phyloP scores from a whole-genome alignment of 1,140 invertebrate genomes.

The Drosophila jambulina region DNA sequence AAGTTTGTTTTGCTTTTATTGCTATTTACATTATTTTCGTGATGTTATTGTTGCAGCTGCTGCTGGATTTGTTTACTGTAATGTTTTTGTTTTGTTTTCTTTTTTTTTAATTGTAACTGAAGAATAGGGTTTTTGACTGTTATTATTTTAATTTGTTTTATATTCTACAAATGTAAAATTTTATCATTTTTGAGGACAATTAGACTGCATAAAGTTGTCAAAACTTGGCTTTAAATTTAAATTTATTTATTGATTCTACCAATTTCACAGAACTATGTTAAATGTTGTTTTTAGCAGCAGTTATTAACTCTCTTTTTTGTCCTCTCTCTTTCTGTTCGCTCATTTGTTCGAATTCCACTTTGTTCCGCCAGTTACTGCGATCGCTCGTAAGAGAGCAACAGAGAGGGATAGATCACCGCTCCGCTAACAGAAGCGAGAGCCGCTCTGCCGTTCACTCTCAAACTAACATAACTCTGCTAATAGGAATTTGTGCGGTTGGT shows the following conservation, averaged over 20 bases:
- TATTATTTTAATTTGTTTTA: conserved; percentile 1
- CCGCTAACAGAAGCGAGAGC: no score
- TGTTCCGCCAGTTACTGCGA: neutral
- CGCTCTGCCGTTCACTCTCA: no score
- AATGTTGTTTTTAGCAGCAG: neutral
- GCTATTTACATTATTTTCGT: conserved; percentile 68
- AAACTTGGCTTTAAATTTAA: neutral
- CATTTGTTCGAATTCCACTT: neutral
- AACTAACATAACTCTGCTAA: no score
- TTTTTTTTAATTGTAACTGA: conserved; percentile 25
- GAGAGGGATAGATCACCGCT: no score
- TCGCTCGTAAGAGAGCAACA: neutral
- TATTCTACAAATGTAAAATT: neutral
- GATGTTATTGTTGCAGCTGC: conserved; percentile 38
- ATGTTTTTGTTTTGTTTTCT: conserved; percentile 31
- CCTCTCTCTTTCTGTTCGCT: neutral
- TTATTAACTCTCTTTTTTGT: neutral
- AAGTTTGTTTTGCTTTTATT: conserved; percentile 78
- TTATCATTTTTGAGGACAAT: neutral
- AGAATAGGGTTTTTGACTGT: conserved; percentile 7
- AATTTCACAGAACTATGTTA: neutral
- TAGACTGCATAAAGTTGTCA: no score
- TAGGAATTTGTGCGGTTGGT: no score
- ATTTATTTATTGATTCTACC: neutral
- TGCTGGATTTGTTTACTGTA: conserved; percentile 43